Conservation (phyloP, 2,888 invertebrate species). For the Sinopyrophorus schimmeli region DNA sequence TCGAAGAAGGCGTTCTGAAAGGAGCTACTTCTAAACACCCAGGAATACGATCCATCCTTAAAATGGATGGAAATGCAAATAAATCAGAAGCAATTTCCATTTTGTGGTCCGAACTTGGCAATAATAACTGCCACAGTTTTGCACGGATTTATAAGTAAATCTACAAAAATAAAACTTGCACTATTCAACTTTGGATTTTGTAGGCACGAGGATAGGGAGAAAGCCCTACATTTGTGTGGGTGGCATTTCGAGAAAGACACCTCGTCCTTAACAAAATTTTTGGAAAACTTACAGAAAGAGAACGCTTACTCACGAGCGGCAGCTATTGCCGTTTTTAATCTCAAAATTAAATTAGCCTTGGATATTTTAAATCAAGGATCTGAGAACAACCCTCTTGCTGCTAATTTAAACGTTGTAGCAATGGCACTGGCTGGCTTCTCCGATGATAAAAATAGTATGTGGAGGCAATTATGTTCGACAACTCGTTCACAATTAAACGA, state of each 20-base stretch:
- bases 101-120: constrained; percentile 68
- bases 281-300: constrained; percentile 73
- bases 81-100: constrained; percentile 66
- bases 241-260: constrained; percentile 83
- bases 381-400: constrained; percentile 39
- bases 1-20: constrained; percentile 66
- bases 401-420: constrained; percentile 67
- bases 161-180: not conserved
- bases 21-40: constrained; percentile 66
- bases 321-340: constrained; percentile 88
- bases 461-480: constrained; percentile 73
- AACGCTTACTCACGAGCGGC: constrained; percentile 82
- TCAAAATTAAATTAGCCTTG: constrained; percentile 81
- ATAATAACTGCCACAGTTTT: constrained; percentile 56
- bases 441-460: constrained; percentile 79
- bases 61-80: constrained; percentile 56
- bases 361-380: constrained; percentile 81
- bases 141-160: constrained; percentile 61
- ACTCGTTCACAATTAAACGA: constrained; percentile 81
- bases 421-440: constrained; percentile 86
- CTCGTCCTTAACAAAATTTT: constrained; percentile 59
- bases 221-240: constrained; percentile 84
- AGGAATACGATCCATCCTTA: constrained; percentile 61
- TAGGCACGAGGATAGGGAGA: constrained; percentile 75
- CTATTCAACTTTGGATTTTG: constrained; percentile 17